A percentile compares a stretch with the other conserved stretches of the same genome.
Conservation (phyloP, 2,113 vertebrate species). For the Pedionomus torquatus region DNA sequence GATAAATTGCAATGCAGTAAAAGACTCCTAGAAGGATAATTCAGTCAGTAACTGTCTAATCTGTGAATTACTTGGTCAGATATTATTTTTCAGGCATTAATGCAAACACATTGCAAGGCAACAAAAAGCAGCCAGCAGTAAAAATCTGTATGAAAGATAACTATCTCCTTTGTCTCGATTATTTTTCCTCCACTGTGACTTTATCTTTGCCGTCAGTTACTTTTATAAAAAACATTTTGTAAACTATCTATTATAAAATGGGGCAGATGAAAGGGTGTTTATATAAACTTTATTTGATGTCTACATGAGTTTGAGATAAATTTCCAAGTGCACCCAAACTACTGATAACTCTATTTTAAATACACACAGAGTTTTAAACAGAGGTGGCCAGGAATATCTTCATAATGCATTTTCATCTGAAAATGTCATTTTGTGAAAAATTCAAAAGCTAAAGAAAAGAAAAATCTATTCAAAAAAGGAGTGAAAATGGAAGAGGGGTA, state of each 20-base stretch:
- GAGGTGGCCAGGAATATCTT: not conserved
- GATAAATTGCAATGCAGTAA: not conserved
- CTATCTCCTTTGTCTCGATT: not conserved
- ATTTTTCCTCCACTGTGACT: not conserved
- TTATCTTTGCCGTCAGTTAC: not conserved
- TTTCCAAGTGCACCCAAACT: not conserved
- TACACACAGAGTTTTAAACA: not conserved
- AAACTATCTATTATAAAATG: not conserved
- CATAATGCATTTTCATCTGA: not conserved
- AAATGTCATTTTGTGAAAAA: not conserved
- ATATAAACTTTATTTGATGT: not conserved
- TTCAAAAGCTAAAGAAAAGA: not conserved
- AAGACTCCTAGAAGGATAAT: not conserved
- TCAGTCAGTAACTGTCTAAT: not conserved
- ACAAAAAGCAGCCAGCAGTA: not conserved
- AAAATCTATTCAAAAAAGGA: not conserved
- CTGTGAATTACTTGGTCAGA: not conserved
- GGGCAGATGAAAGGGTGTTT: not conserved
- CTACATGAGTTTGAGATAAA: not conserved
- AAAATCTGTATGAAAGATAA: not conserved
- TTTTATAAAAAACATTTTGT: not conserved
- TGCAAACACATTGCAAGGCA: not conserved
- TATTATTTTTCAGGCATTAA: not conserved
- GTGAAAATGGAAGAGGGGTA: not conserved
- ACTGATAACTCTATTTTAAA: not conserved